phyloP scores from a whole-genome alignment of 2,888 invertebrate species.

The Lordiphosa andalusiaca region DNA sequence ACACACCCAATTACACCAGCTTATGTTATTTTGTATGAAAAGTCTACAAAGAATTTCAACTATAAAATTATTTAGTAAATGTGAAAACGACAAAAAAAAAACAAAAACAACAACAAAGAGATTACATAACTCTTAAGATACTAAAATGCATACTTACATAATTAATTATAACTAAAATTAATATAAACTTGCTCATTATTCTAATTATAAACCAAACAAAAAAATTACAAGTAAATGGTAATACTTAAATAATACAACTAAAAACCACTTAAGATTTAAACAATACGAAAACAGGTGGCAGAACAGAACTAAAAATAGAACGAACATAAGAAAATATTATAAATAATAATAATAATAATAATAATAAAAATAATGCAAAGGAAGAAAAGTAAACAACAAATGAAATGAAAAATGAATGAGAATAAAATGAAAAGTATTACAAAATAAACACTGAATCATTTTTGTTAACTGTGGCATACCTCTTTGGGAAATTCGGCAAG shows the following conservation, averaged over 20 bases:
- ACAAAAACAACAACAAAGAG: too few relatives aligned
- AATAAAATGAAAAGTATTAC: constrained; percentile 67
- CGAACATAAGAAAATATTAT: constrained; percentile 44
- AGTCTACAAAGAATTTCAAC: constrained; percentile 62
- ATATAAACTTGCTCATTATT: constrained; percentile 71
- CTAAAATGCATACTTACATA: constrained; percentile 55
- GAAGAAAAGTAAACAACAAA: constrained; percentile 25
- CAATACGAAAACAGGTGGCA: constrained; percentile 46
- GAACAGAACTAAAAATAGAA: constrained; percentile 35
- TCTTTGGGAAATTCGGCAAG: too few relatives aligned
- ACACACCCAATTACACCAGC: constrained; percentile 44
- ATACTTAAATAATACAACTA: constrained; percentile 63
- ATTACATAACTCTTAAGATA: constrained; percentile 53
- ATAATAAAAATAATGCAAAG: too few relatives aligned
- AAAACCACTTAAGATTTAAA: constrained; percentile 55
- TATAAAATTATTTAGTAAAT: constrained; percentile 34
- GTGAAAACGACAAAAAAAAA: constrained; percentile 18
- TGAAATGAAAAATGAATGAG: constrained; percentile 40
- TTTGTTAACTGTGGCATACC: not conserved
- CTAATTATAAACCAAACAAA: constrained; percentile 55
- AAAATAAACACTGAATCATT: constrained; percentile 17
- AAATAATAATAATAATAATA: constrained; percentile 47
- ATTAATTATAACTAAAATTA: constrained; percentile 54
- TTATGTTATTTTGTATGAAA: constrained; percentile 61
- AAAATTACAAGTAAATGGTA: constrained; percentile 56